Percentiles rank a stretch among this genome's conserved stretches.
Conservation (phyloP, 2,888 invertebrate species). For the Hypselothyrea guttata region DNA sequence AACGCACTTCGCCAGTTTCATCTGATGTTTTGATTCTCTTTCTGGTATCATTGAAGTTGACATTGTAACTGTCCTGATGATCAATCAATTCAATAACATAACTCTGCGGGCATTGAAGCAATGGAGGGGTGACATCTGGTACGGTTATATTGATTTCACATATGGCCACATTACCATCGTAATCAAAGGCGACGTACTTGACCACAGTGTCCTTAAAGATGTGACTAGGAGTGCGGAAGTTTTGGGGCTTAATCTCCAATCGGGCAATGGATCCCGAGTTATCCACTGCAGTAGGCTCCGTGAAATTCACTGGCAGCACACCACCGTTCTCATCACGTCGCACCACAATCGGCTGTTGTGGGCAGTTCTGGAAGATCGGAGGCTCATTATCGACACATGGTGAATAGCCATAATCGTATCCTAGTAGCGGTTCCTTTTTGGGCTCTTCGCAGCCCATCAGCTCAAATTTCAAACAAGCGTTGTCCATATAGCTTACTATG, state of each 20-base stretch:
- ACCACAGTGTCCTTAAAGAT: conserved; percentile 96
- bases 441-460: conserved; percentile 97
- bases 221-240: conserved; percentile 93
- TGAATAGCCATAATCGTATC: conserved; percentile 96
- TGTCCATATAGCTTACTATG: conserved; percentile 98
- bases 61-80: conserved; percentile 93
- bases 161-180: conserved; percentile 98
- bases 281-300: conserved; percentile 96
- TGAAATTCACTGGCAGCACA: conserved; percentile 94
- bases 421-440: conserved; percentile 90
- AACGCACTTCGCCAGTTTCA: conserved; percentile 92
- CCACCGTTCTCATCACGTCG: conserved; percentile 94
- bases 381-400: conserved; percentile 98
- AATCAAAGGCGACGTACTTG: conserved; percentile 97
- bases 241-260: conserved; percentile 94
- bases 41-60: conserved; percentile 95
- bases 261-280: conserved; percentile 97
- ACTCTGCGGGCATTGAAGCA: conserved; percentile 95
- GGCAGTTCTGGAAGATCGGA: conserved; percentile 97
- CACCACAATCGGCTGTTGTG: conserved; percentile 94
- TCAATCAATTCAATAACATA: conserved; percentile 96
- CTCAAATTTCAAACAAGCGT: conserved; percentile 97
- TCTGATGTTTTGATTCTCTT: conserved; percentile 92
- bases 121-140: conserved; percentile 95
- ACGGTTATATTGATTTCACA: conserved; percentile 98